Percentiles rank a stretch among this genome's conserved stretches.
These are phyloP conservation scores for Carcina quercana DNA, from an alignment of 2,888 invertebrate species.

Conservation along the genomic window DNA sequence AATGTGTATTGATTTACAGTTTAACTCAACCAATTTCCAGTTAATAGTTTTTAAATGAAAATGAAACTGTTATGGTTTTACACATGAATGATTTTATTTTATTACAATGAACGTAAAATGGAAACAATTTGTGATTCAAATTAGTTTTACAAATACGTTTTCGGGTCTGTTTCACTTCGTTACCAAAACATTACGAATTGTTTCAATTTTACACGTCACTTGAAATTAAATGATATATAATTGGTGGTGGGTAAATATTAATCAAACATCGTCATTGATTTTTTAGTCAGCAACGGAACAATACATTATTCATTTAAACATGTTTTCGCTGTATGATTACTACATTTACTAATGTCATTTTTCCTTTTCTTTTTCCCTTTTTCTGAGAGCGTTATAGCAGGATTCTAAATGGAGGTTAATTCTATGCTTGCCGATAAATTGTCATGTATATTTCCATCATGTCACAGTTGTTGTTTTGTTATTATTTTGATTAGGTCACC, in stretches of 20 bases:
- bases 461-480: constrained; percentile 44
- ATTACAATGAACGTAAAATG: constrained; percentile 22
- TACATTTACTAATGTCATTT: constrained; percentile 67
- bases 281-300: constrained; percentile 21
- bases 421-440: constrained; percentile 66
- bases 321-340: constrained; percentile 35
- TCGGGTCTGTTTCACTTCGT: not conserved
- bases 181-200: constrained; percentile 2
- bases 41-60: too few relatives aligned
- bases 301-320: constrained; percentile 26
- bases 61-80: too few relatives aligned
- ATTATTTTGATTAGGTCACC: constrained; percentile 46
- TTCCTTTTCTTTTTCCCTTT: constrained; percentile 56
- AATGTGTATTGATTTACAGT: not conserved
- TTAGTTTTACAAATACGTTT: constrained; percentile 11
- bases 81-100: constrained; percentile 28
- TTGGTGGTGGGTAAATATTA: constrained; percentile 42
- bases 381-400: constrained; percentile 71
- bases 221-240: constrained; percentile 19
- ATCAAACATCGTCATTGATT: constrained; percentile 23
- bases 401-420: constrained; percentile 71
- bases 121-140: constrained; percentile 24
- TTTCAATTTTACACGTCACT: constrained; percentile 5
- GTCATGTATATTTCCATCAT: constrained; percentile 47
- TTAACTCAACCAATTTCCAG: not conserved